Base-by-base conservation (phyloP, 2,888 invertebrate species). In the Dryadula phaetusa region DNA sequence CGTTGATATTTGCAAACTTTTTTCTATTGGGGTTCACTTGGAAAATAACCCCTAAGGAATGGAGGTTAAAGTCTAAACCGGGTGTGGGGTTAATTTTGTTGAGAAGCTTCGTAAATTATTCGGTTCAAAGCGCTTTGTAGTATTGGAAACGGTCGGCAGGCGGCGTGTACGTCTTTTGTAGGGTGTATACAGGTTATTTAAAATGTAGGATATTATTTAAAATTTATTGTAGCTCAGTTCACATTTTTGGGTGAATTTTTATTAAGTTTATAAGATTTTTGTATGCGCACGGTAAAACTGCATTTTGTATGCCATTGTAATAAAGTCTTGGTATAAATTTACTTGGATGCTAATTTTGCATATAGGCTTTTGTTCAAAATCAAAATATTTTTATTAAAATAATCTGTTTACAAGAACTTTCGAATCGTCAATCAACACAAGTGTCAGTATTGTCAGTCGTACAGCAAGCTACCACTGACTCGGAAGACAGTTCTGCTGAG, bases 51-150 rank as follows among this genome's bases (percentile, higher is more conserved):
- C 25, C 25, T 73, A 40, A 65, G 34, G 12, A 0, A 28, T 25
- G 42, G 6, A 47, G 16, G 6, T 14, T 65, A 72, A 25, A 37
- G 69, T 44, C 18, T 16, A 66, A 12, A 7, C 7, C 5, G n/a
- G 18, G 61, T 22, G 56, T 40, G 64, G 32, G 54, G 37, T 46
- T 65, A 70, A 60, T 66, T 65, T 69, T 69, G 72, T 62, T 62
- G 63, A 47, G 54, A 47, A 66, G 54, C 67, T 76, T 75, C 72
- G 71, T 72, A 72, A 73, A 76, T 76, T 76, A 75, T 75, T 74
- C 73, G 74, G 71, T 75, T 67, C 72, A 68, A 53, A 70, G 74
- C 71, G 66, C 73, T 75, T 69, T 70, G 64, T 62, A 70, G 71
- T 66, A 67, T 62, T 63, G 72, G 53, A 54, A 65, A 61, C 63